Percentiles rank a stretch among this genome's conserved stretches.
Conservation (phyloP, 2,113 vertebrate genomes). For the Gymnobelideus leadbeateri region DNA sequence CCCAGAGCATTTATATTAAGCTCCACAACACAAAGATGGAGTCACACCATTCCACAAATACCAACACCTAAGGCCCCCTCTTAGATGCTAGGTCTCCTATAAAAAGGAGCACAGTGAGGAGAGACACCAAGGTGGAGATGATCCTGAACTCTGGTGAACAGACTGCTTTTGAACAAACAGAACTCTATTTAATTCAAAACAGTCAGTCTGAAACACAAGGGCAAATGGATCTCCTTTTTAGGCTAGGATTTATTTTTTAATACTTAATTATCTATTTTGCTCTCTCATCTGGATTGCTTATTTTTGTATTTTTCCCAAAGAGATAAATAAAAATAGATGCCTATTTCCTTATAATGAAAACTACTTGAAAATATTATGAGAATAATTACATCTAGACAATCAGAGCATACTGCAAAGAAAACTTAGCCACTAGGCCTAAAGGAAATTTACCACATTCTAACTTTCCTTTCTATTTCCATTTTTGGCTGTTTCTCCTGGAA, state of each 20-base stretch:
- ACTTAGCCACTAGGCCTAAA: conserved; percentile 10
- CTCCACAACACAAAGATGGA: neutral
- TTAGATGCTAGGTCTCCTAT: neutral
- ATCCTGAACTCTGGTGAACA: neutral
- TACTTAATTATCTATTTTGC: conserved; percentile 74
- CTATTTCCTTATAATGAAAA: conserved; percentile 58
- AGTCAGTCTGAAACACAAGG: conserved; percentile 14
- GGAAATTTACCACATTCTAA: conserved; percentile 44
- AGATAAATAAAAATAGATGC: conserved; percentile 67
- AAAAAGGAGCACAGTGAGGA: neutral
- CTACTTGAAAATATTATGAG: conserved; percentile 47
- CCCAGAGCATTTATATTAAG: too few species aligned
- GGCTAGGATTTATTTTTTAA: conserved; percentile 57
- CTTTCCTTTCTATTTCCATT: neutral
- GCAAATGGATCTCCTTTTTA: conserved; percentile 14
- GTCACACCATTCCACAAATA: neutral
- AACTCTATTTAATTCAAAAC: conserved; percentile 17
- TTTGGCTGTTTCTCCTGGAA: conserved; percentile 31
- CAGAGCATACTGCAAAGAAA: conserved; percentile 20
- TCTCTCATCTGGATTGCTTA: conserved; percentile 47
- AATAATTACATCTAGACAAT: conserved; percentile 54
- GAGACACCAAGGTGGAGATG: neutral
- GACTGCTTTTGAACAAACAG: conserved; percentile 21
- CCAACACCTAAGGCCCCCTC: neutral
- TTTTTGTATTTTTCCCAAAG: conserved; percentile 51